Evolutionary conservation across 2,888 invertebrate genomes (phyloP), one percentile per base, ranked within the genome.

Genomic region (Drosophila stalkeri): DNA sequence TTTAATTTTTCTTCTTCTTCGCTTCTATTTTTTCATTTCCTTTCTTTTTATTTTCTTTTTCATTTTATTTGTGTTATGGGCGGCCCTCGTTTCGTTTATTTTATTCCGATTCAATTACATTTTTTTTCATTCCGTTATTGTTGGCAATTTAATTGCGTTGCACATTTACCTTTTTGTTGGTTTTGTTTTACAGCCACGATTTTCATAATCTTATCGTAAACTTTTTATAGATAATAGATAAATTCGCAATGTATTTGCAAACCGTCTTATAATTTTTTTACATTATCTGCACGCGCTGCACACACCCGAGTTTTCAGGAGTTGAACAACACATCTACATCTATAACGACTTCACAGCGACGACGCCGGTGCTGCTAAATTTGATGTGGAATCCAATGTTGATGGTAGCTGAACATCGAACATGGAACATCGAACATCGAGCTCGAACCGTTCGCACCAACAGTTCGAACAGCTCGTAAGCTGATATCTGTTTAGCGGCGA

Each of bases 251-350:
- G 82, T 86, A 73, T 81, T 71, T 81, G 79, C 84, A 86, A 89
- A 82, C 70, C 54, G 74, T 75, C 74, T 87, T 77, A 68, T 76
- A 82, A 77, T 82, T 54, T 80, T 86, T 87, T 89, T 85, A 85
- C 84, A 85, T 89, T 69, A 82, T 89, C 89, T 85, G 82, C 86
- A 73, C 79, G 84, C 80, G 77, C 77, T 72, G 72, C 89, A 83
- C 77, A 90, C 89, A 86, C 89, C 86, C 81, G 90, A 83, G 82
- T 89, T 90, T 86, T 90, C 77, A 74, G 85, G 77, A 85, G 72
- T 86, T 80, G 62, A 84, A 76, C 77, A 78, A 75, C 70, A 70
- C 75, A 78, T 75, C 77, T 72, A 78, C 69, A 81, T 73, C 68
- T 66, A 75, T 72, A 64, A 71, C 71, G 72, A 72, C 72, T 52